phyloP scores from a whole-genome alignment of 2,888 invertebrate genomes.

The Drosophila limbata region DNA sequence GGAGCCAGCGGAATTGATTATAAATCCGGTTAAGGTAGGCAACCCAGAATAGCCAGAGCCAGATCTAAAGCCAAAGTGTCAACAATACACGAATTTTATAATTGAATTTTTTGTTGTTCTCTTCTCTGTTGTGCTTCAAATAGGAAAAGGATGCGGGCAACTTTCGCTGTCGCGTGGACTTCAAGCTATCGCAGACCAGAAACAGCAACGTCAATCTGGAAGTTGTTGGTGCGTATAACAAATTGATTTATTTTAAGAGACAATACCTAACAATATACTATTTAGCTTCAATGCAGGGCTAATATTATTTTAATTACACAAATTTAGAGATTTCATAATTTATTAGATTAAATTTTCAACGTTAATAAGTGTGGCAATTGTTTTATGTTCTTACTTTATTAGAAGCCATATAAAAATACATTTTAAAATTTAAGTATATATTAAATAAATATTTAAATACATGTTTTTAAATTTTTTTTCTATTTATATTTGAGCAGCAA shows the following conservation, averaged over 20 bases:
- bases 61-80: slow-evolving; percentile 38
- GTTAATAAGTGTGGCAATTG: too few species aligned
- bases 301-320: background rate
- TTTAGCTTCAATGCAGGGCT: background rate
- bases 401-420: too few species aligned
- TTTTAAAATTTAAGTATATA: too few species aligned
- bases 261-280: background rate
- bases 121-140: background rate
- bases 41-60: slow-evolving; percentile 10
- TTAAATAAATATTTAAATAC: too few species aligned
- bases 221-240: slow-evolving; percentile 89
- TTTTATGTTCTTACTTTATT: too few species aligned
- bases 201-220: slow-evolving; percentile 92
- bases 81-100: slow-evolving; percentile 55
- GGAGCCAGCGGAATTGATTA: slow-evolving; percentile 88
- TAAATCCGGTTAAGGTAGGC: slow-evolving; percentile 87
- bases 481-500: too few species aligned
- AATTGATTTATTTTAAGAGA: slow-evolving; percentile 12
- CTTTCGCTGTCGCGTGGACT: slow-evolving; percentile 92
- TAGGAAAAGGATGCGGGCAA: slow-evolving; percentile 90
- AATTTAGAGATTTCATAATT: background rate
- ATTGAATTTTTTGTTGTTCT: slow-evolving; percentile 49
- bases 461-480: too few species aligned
- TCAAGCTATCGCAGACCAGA: slow-evolving; percentile 91
- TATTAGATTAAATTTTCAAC: too few species aligned